A percentile compares a stretch with the other conserved stretches of the same genome.
Evolutionary conservation across 2,797 vertebrate genomes (phyloP).

Genomic region (Scomberomorus guttatus): DNA sequence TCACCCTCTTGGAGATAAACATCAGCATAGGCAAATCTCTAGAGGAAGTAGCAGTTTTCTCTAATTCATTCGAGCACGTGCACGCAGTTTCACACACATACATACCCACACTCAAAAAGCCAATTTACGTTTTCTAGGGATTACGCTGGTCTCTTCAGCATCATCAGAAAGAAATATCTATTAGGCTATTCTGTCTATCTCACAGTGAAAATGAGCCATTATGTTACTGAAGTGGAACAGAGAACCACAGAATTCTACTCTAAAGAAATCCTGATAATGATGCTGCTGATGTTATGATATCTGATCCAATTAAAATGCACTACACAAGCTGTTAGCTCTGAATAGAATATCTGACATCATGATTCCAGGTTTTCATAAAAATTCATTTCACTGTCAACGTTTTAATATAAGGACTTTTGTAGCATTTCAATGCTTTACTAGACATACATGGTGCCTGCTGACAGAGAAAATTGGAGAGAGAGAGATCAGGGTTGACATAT

Average conservation of each 20-base stretch:
- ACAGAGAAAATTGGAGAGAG: conserved; percentile 47
- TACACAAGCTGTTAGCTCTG: conserved; percentile 30
- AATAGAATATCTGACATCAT: conserved; percentile 45
- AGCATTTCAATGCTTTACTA: conserved; percentile 32
- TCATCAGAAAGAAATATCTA: conserved; percentile 74
- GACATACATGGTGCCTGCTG: conserved; percentile 14
- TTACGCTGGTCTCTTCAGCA: conserved; percentile 68
- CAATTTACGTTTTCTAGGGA: conserved; percentile 63
- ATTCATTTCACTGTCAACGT: conserved; percentile 34
- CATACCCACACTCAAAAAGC: conserved; percentile 26
- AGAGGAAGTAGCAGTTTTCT: conserved; percentile 10
- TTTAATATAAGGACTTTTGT: conserved; percentile 34
- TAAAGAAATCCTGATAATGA: conserved; percentile 65
- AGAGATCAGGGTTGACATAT: conserved; percentile 52
- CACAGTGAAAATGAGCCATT: conserved; percentile 56
- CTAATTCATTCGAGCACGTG: conserved; percentile 24
- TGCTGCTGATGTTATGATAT: conserved; percentile 55
- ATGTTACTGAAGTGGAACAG: conserved; percentile 72
- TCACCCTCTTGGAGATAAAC: conserved; percentile 40
- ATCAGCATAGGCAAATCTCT: conserved; percentile 17
- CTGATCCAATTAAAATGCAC: conserved; percentile 71
- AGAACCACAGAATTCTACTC: conserved; percentile 47
- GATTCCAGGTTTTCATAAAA: conserved; percentile 51
- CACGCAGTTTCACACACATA: conserved; percentile 18
- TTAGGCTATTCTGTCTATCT: conserved; percentile 59